These are phyloP conservation scores for Sitophilus oryzae DNA, from an alignment of 1,140 invertebrate genomes.

Conservation along the genomic window DNA sequence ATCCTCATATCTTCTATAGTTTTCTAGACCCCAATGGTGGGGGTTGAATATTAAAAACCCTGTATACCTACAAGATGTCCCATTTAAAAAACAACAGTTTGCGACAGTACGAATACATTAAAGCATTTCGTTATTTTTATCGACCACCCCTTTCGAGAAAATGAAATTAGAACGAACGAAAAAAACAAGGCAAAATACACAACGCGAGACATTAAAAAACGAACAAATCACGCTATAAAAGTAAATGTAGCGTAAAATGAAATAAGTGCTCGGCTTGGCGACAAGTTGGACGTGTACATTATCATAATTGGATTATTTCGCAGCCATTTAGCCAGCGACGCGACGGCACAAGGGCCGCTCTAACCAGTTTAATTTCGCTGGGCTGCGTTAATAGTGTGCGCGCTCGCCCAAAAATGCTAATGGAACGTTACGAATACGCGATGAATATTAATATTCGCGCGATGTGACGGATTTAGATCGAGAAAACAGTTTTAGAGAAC, in stretches of 20 bases:
- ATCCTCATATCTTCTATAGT: too few species aligned
- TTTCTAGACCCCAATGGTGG: too few species aligned
- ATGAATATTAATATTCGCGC: slow-evolving; percentile 17
- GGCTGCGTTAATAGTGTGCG: slow-evolving; percentile 24
- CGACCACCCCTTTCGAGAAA: too few species aligned
- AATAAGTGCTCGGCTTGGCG: slow-evolving; percentile 24
- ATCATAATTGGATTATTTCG: slow-evolving; percentile 30
- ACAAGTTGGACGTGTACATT: slow-evolving; percentile 27
- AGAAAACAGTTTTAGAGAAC: too few species aligned
- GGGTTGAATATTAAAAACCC: too few species aligned
- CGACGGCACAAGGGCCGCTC: slow-evolving; percentile 19
- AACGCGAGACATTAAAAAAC: slow-evolving; percentile 16
- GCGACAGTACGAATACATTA: too few species aligned
- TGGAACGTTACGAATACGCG: slow-evolving; percentile 9
- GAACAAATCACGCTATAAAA: slow-evolving; percentile 22
- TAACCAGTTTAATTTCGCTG: slow-evolving; percentile 27
- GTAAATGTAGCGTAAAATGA: slow-evolving; percentile 27
- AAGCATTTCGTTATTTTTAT: too few species aligned
- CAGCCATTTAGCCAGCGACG: slow-evolving; percentile 24
- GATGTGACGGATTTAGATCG: too few species aligned
- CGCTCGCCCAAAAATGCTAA: slow-evolving; percentile 8
- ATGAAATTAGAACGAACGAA: too few species aligned
- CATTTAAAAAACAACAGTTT: too few species aligned
- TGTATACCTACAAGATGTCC: too few species aligned
- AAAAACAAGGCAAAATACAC: too few species aligned